These are phyloP conservation scores for Musca vetustissima DNA, from an alignment of 1,140 invertebrate genomes.

Conservation along the genomic window DNA sequence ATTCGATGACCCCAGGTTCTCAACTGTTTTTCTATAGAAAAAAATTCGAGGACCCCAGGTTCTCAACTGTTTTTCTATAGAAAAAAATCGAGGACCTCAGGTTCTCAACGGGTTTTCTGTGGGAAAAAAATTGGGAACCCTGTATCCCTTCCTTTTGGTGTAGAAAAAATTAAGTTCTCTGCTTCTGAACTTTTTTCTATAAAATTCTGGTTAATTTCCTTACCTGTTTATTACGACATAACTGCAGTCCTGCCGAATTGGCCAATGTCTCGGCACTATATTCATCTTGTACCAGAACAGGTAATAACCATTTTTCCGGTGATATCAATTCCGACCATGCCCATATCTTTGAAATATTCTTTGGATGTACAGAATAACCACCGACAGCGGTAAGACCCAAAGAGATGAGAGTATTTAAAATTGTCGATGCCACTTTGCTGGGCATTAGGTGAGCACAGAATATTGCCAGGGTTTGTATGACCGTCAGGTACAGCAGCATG, in stretches of 20 bases:
- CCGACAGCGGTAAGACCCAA: conserved; percentile 67
- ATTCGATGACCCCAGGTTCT: no score
- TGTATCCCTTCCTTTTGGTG: no score
- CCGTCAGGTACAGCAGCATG: conserved; percentile 76
- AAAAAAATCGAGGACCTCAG: no score
- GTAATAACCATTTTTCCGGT: conserved; percentile 74
- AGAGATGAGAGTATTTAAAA: conserved; percentile 63
- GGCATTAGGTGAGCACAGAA: conserved; percentile 58
- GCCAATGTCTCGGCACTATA: conserved; percentile 65
- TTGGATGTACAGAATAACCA: conserved; percentile 72
- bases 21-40: no score
- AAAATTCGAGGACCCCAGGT: no score
- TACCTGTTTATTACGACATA: conserved; percentile 71
- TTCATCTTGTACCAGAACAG: conserved; percentile 67
- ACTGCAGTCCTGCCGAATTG: conserved; percentile 59
- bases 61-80: no score
- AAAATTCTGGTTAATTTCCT: background rate
- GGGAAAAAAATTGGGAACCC: no score
- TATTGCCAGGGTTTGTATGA: conserved; percentile 70
- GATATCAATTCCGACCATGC: conserved; percentile 70
- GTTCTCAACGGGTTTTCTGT: no score
- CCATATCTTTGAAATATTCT: conserved; percentile 69
- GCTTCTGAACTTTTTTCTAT: background rate
- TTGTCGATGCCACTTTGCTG: conserved; percentile 61
- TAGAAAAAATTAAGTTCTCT: no score